Evolutionary conservation across 2,888 invertebrate species (phyloP), one percentile per base, ranked within the genome.

Genomic region (Lysandra coridon): DNA sequence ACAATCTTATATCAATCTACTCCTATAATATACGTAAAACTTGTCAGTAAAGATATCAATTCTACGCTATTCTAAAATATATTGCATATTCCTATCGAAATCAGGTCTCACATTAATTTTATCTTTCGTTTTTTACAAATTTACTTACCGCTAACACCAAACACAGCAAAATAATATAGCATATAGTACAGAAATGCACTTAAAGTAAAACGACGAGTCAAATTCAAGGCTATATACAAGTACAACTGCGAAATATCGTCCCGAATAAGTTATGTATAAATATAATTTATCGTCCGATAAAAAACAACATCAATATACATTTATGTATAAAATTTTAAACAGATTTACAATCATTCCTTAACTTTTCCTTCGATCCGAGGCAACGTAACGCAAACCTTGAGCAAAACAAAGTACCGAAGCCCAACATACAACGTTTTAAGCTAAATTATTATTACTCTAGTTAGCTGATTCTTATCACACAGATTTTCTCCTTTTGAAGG

Each of bases 131-230:
- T 74, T 80, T 83, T 80, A 80, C 82, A 82, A 83, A 83, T 81
- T 83, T 83, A 78, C 83, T 84, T 90, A 90, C 79, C 81, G 82
- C 90, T 92, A 92, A 93, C 93, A 93, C 85, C 93, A 91, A 93
- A 93, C 92, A 92, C 89, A 80, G 92, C 93, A 93, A 93, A 89
- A 83, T 76, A 92, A 89, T 81, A 84, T 83, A 90, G 90, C 90
- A 81, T 90, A 87, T 89, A 33, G 82, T 91, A 92, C 91, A 92
- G 87, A 85, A 86, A 89, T 85, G 92, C 91, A 81, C 73, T 83
- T 85, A 85, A 81, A 85, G 85, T 79, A 79, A 81, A 82, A 82
- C 75, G 77, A 79, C 80, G 83, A 84, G 84, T 80, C 74, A 79
- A 82, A 82, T 78, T 81, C 81, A 81, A 80, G 80, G 76, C 79